Percentiles rank a stretch among this genome's conserved stretches.
phyloP scores from a whole-genome alignment of 64 coral and sea anemone genomes.

The Actinia equina region DNA sequence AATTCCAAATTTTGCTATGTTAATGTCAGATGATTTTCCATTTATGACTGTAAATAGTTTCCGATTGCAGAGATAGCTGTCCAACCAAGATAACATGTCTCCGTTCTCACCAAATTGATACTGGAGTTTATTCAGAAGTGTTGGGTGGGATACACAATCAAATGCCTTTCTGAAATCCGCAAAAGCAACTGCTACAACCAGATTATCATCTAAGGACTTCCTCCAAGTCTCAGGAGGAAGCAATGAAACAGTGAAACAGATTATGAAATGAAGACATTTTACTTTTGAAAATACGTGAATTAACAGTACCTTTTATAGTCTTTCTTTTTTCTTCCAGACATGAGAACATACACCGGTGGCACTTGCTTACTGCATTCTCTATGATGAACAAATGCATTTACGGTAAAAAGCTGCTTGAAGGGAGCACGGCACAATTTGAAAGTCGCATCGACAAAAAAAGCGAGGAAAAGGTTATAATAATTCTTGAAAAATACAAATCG shows the following conservation, averaged over 20 bases:
- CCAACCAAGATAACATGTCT: not conserved
- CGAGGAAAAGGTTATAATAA: not conserved
- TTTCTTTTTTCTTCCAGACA: not conserved
- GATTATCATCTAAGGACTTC: too few relatives aligned
- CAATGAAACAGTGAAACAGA: not conserved
- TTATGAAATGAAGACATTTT: not conserved
- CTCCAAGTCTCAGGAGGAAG: too few relatives aligned
- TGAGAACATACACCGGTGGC: not conserved
- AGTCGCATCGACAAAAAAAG: not conserved
- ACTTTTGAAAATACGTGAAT: not conserved
- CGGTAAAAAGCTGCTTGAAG: conserved; percentile 20
- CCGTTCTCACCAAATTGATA: not conserved
- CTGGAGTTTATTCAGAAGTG: not conserved
- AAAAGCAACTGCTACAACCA: too few relatives aligned
- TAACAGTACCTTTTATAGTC: conserved; percentile 15
- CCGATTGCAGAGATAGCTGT: not conserved
- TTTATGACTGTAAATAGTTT: conserved; percentile 13
- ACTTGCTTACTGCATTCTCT: conserved; percentile 15
- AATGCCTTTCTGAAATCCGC: too few relatives aligned
- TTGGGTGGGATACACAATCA: too few relatives aligned
- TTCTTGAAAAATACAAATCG: not conserved
- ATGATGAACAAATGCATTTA: conserved; percentile 8
- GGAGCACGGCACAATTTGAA: not conserved
- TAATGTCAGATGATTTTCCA: not conserved
- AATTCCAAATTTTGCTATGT: not conserved